Base-by-base conservation (phyloP, 2,888 invertebrate species). In the Sussaba pulchella region DNA sequence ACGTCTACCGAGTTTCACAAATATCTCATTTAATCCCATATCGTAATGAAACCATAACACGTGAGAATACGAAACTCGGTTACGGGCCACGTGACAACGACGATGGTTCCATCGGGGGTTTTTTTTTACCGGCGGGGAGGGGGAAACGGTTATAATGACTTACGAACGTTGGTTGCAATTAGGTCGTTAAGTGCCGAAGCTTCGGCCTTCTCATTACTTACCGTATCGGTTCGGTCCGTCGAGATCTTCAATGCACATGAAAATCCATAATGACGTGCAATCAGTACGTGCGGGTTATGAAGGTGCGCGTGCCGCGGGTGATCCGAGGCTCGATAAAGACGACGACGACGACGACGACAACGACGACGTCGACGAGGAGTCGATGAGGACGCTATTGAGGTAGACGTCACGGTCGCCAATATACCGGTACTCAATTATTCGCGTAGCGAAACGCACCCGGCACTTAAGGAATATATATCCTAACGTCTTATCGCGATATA, bases 151-250 rank as follows among this genome's bases (percentile, higher is more conserved):
- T 77, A 83, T 81, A 75, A 81, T 79, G 73, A 31, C 31, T 5
- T 5, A 2, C 4, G 6, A 74, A 77, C 74, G 69, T 75, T 36
- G 74, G 66, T n/a, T 78, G 82, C 80, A 83, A 83, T 83, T 83
- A 82, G 80, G 80, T 78, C 82, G 81, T 9, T 61, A 52, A 54
- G 52, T 50, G 52, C 52, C 63, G 72, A 69, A 73, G 77, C 77
- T 73, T 81, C 81, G 78, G 78, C 74, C 78, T 82, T 83, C 80
- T 83, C 79, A 82, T 83, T 83, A 82, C 82, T 84, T 71, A 79
- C 76, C 59, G 76, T 83, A 78, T 79, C 76, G 59, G 78, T 82
- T 12, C 14, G 70, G 71, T 61, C 45, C 57, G 66, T n/a, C 52
- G 31, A 26, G 66, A 67, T 73, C 66, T 67, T 74, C 31, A 52